Evolutionary conservation across 2,888 invertebrate genomes (phyloP), one percentile per base, ranked within the genome.

Genomic region (Callosobruchus maculatus): DNA sequence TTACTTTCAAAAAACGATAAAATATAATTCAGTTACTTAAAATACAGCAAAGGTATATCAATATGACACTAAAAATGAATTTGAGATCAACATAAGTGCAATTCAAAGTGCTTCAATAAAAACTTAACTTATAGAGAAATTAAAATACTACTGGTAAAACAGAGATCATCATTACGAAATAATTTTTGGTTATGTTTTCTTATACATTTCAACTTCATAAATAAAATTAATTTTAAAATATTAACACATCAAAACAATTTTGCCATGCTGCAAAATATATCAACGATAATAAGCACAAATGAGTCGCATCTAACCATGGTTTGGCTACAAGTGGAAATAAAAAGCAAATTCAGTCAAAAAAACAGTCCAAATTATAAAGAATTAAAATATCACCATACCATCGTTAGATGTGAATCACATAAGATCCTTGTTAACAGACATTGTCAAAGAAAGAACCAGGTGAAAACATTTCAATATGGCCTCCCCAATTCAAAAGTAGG

Each of bases 221-320:
- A 80, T 79, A 80, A 80, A 81, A 79, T 78, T 75, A 79, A 78
- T 77, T 79, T 71, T 72, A 74, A 77, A 77, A 80, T 67, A 78
- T 74, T 74, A 73, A 79, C 77, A 74, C 75, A 75, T 71, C 70
- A 74, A 70, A 74, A 76, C 74, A 72, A 74, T 72, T 76, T 69
- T 74, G 72, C 76, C 73, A 67, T 72, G 49, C 30, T 68, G 74
- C 72, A 71, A 74, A 74, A 26, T 70, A 70, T 21, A n/a, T 66
- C 67, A 74, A 74, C 74, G 74, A 72, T 70, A 72, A 70, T 71
- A 69, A 72, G 21, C 26, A 49, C 49, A 18, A 49, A 18, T 7
- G 49, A 13, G 7, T 18, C 49, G 13, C 49, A 49, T 49, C 4
- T 49, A 49, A 49, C 13, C 49, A 49, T 49, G 13, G 49, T 49